These are phyloP conservation scores for Belonocnema kinseyi DNA, from an alignment of 1,140 invertebrate species.

Conservation along the genomic window DNA sequence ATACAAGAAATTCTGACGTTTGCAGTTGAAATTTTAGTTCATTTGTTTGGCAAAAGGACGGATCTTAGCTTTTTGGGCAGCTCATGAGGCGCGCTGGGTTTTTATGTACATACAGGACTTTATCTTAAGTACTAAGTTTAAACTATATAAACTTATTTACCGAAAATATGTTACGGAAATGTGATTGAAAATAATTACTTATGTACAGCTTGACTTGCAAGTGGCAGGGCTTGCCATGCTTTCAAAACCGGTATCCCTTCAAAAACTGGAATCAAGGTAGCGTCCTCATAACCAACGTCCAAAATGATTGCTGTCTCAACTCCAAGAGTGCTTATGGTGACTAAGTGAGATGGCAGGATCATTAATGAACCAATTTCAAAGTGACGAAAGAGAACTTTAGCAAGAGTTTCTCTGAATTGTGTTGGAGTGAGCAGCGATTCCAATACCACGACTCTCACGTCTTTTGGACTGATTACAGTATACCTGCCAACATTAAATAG, in stretches of 20 bases:
- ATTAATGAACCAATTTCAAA: constrained; percentile 87
- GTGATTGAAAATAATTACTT: constrained; percentile 67
- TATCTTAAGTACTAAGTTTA: no score
- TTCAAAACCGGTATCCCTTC: constrained; percentile 89
- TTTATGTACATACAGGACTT: no score
- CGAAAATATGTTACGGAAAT: background rate
- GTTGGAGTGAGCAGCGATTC: constrained; percentile 92
- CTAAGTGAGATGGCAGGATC: constrained; percentile 87
- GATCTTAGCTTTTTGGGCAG: no score
- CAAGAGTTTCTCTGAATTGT: constrained; percentile 88
- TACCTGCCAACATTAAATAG: constrained; percentile 79
- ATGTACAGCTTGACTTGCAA: constrained; percentile 83
- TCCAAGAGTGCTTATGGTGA: constrained; percentile 86
- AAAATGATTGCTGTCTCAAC: constrained; percentile 87
- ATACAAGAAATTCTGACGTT: no score
- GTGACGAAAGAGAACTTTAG: constrained; percentile 93
- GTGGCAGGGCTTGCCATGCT: constrained; percentile 85
- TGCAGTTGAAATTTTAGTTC: no score
- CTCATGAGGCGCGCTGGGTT: no score
- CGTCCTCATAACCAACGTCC: constrained; percentile 91
- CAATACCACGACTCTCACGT: constrained; percentile 91
- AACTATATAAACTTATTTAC: background rate
- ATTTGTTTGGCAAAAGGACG: no score
- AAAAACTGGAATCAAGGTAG: constrained; percentile 87
- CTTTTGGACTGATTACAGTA: constrained; percentile 93